These are phyloP conservation scores for Calliphora vicina DNA, from an alignment of 1,140 invertebrate species.

Conservation along the genomic window DNA sequence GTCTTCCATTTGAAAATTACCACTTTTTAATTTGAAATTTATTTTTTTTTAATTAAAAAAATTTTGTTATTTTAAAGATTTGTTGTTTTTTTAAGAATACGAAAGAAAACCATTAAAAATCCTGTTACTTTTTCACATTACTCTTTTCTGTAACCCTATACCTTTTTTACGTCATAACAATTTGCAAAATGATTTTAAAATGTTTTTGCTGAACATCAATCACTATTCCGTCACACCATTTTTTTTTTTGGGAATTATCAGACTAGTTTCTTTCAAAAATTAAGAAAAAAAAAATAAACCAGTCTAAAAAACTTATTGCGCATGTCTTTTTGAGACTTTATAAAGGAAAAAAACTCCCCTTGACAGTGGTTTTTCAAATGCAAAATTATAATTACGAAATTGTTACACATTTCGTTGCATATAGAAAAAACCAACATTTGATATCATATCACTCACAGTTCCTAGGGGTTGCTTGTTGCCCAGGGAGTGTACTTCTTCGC, in stretches of 20 bases:
- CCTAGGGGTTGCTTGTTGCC: background rate
- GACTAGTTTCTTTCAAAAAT: background rate
- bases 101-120: background rate
- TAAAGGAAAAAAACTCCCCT: background rate
- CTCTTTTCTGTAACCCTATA: background rate
- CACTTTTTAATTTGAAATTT: too few species aligned
- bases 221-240: background rate
- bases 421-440: background rate
- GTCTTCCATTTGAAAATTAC: too few species aligned
- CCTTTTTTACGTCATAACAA: background rate
- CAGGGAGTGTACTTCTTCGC: background rate
- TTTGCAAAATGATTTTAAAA: background rate
- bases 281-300: background rate
- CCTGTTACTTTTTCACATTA: background rate
- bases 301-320: background rate
- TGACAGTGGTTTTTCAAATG: background rate
- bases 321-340: background rate
- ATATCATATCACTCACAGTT: background rate
- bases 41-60: too few species aligned
- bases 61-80: too few species aligned
- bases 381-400: slow-evolving; percentile 5
- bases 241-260: background rate
- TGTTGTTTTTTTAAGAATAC: too few species aligned
- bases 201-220: background rate
- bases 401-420: background rate